Conservation (phyloP, 2,888 invertebrate species). For the Tuberolachnus salignus region DNA sequence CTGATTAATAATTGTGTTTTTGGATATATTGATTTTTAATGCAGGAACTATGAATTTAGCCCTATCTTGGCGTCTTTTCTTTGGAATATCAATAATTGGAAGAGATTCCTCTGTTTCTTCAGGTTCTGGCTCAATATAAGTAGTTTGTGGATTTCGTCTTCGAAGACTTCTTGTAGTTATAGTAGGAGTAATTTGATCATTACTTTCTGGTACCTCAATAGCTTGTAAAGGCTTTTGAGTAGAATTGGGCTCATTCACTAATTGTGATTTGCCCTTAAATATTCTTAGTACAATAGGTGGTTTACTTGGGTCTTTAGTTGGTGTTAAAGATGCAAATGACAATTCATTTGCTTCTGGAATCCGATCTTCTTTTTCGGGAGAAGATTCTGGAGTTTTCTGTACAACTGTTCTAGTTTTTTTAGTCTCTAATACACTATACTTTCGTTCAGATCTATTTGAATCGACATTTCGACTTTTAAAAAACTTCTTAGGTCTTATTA, state of each 20-base stretch:
- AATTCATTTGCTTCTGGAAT: constrained; percentile 48
- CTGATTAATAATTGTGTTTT: constrained; percentile 28
- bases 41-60: constrained; percentile 48
- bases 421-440: constrained; percentile 43
- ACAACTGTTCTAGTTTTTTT: constrained; percentile 54
- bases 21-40: constrained; percentile 50
- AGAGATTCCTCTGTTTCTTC: constrained; percentile 46
- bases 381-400: constrained; percentile 53
- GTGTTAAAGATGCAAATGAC: constrained; percentile 49
- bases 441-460: constrained; percentile 50
- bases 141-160: constrained; percentile 52
- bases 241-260: constrained; percentile 58
- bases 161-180: constrained; percentile 57
- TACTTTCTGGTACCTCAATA: constrained; percentile 51
- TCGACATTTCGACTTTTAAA: constrained; percentile 80
- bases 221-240: constrained; percentile 48
- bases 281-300: constrained; percentile 88
- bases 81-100: constrained; percentile 49
- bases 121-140: constrained; percentile 49
- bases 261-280: constrained; percentile 72
- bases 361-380: constrained; percentile 52
- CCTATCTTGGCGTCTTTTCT: constrained; percentile 52
- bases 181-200: constrained; percentile 53
- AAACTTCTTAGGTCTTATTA: constrained; percentile 76
- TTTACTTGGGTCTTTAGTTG: constrained; percentile 64